These are phyloP conservation scores for Polydesmus complanatus DNA, from an alignment of 2,888 invertebrate genomes.

Conservation along the genomic window DNA sequence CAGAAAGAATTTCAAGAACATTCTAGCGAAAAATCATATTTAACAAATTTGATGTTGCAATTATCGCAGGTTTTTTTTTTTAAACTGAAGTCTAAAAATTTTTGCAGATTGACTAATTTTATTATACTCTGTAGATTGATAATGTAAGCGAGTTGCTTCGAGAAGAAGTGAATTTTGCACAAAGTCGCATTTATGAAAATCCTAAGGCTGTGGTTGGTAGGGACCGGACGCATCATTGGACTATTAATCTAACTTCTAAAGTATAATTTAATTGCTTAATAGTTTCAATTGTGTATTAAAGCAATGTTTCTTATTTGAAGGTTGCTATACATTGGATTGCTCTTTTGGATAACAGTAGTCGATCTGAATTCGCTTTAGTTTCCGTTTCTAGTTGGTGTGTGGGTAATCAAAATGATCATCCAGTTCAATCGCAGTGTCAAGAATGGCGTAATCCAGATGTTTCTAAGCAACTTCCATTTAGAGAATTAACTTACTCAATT, in stretches of 20 bases:
- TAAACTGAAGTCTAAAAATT: background rate
- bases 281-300: background rate
- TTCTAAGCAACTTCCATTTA: background rate
- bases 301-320: background rate
- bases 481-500: slow-evolving; percentile 5
- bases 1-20: slow-evolving; percentile 38
- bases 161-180: slow-evolving; percentile 3
- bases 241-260: slow-evolving; percentile 41
- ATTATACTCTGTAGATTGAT: background rate
- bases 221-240: slow-evolving; percentile 46
- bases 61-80: slow-evolving; percentile 23
- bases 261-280: slow-evolving; percentile 8
- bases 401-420: slow-evolving; percentile 12
- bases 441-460: slow-evolving; percentile 23
- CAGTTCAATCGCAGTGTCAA: slow-evolving; percentile 27
- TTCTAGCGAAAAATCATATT: slow-evolving; percentile 45
- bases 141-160: slow-evolving; percentile 1
- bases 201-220: slow-evolving; percentile 47
- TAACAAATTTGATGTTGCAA: slow-evolving; percentile 48
- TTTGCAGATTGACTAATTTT: background rate
- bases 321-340: slow-evolving; percentile 11
- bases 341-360: slow-evolving; percentile 3
- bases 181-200: background rate
- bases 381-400: background rate
- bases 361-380: slow-evolving; percentile 4